A percentile compares a stretch with the other conserved stretches of the same genome.
These are phyloP conservation scores for Gymnogyps californianus DNA, from an alignment of 2,113 vertebrate genomes.

Conservation along the genomic window DNA sequence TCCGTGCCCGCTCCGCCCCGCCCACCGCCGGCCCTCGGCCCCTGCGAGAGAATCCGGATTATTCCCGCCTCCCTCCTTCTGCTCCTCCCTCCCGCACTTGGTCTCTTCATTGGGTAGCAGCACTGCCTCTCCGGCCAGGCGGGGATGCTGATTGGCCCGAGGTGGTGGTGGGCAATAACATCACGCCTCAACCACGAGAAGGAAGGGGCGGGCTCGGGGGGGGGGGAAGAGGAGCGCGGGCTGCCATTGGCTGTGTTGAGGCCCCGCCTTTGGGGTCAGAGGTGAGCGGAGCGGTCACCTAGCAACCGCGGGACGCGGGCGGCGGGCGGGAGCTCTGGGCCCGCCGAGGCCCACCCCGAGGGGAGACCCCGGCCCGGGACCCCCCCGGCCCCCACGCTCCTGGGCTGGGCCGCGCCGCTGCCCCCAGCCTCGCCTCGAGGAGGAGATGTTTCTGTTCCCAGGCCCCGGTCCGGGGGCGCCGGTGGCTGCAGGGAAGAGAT, in stretches of 20 bases:
- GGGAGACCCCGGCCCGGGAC: neutral
- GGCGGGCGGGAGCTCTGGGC: conserved; percentile 61
- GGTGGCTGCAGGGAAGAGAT: neutral
- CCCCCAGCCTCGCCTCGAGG: too few relatives aligned
- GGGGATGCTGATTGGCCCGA: fast-evolving
- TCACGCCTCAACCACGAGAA: too few relatives aligned
- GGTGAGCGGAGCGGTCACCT: neutral
- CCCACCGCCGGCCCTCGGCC: neutral
- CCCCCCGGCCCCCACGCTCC: neutral
- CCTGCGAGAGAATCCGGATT: fast-evolving
- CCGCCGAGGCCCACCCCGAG: fast-evolving
- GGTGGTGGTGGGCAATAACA: fast-evolving
- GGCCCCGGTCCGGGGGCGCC: too few relatives aligned
- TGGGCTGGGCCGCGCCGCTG: neutral
- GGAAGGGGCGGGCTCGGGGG: neutral
- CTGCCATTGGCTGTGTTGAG: neutral
- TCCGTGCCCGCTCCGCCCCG: fast-evolving
- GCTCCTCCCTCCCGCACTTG: fast-evolving
- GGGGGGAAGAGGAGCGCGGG: fast-evolving
- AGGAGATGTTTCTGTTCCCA: neutral
- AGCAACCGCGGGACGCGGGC: neutral
- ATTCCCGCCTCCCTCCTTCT: neutral
- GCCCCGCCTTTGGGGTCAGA: neutral
- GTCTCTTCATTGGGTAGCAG: neutral
- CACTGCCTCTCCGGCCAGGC: fast-evolving